Evolutionary conservation across 1,140 invertebrate genomes (phyloP), one percentile per base, ranked within the genome.

Genomic region (Pectinophora gossypiella): DNA sequence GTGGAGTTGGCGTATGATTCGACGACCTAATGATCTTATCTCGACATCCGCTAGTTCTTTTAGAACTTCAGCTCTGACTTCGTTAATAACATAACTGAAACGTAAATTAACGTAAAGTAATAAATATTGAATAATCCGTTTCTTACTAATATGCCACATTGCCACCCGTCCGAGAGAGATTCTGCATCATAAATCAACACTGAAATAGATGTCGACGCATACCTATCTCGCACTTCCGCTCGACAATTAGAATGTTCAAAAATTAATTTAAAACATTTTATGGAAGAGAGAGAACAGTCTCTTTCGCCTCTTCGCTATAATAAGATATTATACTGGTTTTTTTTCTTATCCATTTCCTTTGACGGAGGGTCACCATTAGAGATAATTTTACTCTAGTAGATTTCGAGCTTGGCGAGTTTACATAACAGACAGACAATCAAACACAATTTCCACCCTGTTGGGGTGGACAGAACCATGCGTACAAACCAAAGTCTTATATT

Each of bases 121-220:
- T 76, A 77, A 76, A 81, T 81, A 75, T 71, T 54, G 62, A 68
- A 72, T 72, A 76, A 78, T 73, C 68, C 69, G 63, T 64, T 71
- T 68, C 68, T 61, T 59, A 76, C 69, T 76, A 74, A 81, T 84
- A 82, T 68, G 72, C 68, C 75, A 80, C 69, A 73, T 79, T 76
- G 73, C 76, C 71, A 70, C 64, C 68, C 72, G 67, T 57, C 62
- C 61, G 44, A 62, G 51, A 51, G 64, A 68, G 68, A 74, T 74
- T 64, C 61, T 64, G 62, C 45, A 59, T 48, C 73, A 76, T 85
- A 82, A 82, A 82, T 85, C 77, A 82, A 81, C 69, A 70, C 78
- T 72, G 66, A 82, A 85, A 85, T 85, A 85, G 78, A 82, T 68
- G 73, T 76, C 72, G 66, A 44, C 18, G 42, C 15, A 21, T 44